These are phyloP conservation scores for Drosophila merina DNA, from an alignment of 2,888 invertebrate genomes.

Conservation along the genomic window DNA sequence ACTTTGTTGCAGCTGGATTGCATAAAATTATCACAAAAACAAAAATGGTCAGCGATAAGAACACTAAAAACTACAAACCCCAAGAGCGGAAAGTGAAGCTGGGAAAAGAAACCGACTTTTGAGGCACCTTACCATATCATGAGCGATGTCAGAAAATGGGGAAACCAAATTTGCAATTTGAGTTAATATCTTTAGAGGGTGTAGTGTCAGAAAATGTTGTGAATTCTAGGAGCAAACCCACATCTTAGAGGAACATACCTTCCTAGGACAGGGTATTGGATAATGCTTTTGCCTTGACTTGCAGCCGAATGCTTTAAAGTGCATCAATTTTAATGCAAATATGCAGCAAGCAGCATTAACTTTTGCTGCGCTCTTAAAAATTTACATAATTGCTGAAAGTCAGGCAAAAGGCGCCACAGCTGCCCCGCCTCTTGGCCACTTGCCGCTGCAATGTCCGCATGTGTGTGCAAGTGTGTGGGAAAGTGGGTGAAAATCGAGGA, in stretches of 20 bases:
- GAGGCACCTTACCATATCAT: neutral
- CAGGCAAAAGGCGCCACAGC: constrained; percentile 36
- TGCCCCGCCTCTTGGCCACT: neutral
- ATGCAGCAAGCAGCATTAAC: constrained; percentile 68
- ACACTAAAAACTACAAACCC: neutral
- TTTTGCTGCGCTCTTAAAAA: constrained; percentile 61
- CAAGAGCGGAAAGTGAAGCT: neutral
- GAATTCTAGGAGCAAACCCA: neutral
- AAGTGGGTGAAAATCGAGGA: constrained; percentile 7
- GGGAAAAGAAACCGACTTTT: neutral
- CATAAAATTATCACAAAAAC: constrained; percentile 47
- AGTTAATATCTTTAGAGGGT: neutral
- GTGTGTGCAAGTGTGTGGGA: constrained; percentile 14
- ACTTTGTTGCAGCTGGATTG: constrained; percentile 57
- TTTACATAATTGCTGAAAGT: constrained; percentile 70
- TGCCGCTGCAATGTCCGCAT: constrained; percentile 1
- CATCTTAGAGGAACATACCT: neutral
- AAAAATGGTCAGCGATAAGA: constrained; percentile 46
- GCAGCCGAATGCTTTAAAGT: constrained; percentile 60
- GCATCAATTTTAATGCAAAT: constrained; percentile 75
- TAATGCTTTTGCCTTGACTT: constrained; percentile 29
- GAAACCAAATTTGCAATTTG: no score
- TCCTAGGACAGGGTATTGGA: constrained; percentile 8
- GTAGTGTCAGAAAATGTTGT: neutral
- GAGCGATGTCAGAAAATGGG: neutral